Evolutionary conservation across 2,113 vertebrate genomes (phyloP).

Genomic region (Chionis minor): DNA sequence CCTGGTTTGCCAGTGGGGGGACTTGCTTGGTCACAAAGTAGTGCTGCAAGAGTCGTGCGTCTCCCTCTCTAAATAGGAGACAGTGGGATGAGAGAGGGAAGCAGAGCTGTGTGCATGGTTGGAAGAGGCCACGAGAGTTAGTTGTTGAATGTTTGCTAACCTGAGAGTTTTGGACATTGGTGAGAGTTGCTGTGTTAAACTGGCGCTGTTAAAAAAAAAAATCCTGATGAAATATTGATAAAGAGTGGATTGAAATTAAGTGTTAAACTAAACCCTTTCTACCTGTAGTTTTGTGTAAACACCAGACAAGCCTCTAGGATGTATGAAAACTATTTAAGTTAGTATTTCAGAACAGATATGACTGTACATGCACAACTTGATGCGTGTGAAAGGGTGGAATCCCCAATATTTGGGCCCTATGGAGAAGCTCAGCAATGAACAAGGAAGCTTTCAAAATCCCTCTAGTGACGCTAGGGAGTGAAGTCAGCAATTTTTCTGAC

Average conservation of each 20-base stretch:
- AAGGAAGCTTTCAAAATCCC: neutral
- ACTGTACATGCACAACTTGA: neutral
- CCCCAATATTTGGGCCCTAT: neutral
- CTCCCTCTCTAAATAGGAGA: neutral
- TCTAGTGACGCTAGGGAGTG: neutral
- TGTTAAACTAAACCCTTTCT: neutral
- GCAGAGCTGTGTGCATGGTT: neutral
- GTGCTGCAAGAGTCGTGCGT: neutral
- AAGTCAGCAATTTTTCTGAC: neutral
- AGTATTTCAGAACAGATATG: neutral
- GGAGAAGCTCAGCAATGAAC: neutral
- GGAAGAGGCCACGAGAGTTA: neutral
- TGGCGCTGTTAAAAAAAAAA: neutral
- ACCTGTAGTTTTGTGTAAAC: neutral
- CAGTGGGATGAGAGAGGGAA: neutral
- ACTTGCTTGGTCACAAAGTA: neutral
- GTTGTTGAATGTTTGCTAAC: neutral
- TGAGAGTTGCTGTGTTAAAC: neutral
- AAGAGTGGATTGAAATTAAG: neutral
- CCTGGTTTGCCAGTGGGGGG: neutral
- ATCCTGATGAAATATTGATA: neutral
- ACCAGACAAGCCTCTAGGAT: neutral
- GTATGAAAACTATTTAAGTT: neutral
- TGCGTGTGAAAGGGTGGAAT: neutral
- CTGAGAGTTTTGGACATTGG: neutral